phyloP scores from a whole-genome alignment of 2,113 vertebrate genomes.

The Pedetes capensis region DNA sequence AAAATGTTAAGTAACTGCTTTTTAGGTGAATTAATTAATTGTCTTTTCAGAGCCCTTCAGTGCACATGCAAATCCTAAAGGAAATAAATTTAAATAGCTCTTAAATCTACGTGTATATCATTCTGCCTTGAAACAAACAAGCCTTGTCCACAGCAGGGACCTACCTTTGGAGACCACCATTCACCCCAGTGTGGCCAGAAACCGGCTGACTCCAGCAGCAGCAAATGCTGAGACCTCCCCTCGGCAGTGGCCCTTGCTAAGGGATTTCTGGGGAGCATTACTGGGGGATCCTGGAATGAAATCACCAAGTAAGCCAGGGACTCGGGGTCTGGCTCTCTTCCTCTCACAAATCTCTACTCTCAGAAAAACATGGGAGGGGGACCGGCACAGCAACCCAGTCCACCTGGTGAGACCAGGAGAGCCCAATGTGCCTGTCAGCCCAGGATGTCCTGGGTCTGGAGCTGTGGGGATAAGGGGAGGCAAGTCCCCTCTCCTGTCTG shows the following conservation, averaged over 20 bases:
- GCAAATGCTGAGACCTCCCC: too few species aligned
- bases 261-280: neutral
- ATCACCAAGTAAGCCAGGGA: neutral
- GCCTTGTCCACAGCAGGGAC: neutral
- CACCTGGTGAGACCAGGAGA: neutral
- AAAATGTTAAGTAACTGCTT: neutral
- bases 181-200: neutral
- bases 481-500: neutral
- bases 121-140: neutral
- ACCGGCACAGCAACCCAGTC: neutral
- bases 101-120: neutral
- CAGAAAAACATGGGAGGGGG: neutral
- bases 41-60: neutral
- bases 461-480: accelerated
- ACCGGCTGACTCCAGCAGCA: neutral
- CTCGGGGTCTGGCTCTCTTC: neutral
- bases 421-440: neutral
- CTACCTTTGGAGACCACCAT: neutral
- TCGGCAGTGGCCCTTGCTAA: neutral
- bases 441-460: neutral
- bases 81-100: neutral
- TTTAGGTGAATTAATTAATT: too few species aligned
- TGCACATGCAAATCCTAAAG: neutral
- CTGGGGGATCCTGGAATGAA: neutral
- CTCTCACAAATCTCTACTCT: neutral